These are phyloP conservation scores for Ahaetulla prasina DNA, from an alignment of 2,113 vertebrate species.

Conservation along the genomic window DNA sequence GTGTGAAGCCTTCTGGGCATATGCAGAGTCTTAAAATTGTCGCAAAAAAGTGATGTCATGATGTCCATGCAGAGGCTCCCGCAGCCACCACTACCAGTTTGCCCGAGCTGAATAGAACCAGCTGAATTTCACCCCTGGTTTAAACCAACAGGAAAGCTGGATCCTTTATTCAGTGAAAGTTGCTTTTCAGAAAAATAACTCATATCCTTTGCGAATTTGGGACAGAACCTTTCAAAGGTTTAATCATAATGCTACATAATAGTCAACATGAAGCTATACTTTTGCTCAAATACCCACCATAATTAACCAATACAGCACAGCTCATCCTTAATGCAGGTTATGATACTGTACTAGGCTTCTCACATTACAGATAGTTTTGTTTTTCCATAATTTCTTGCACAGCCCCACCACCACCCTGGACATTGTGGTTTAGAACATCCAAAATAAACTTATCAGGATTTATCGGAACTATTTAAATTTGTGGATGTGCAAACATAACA, in stretches of 20 bases:
- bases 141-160: no score
- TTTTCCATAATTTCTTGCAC: neutral
- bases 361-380: neutral
- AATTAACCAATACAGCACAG: neutral
- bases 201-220: conserved; percentile 20
- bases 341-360: rapidly evolving
- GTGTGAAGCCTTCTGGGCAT: no score
- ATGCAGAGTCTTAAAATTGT: no score
- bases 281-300: neutral
- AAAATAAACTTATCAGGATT: neutral
- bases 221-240: neutral
- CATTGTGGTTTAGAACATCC: neutral
- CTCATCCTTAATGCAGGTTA: neutral
- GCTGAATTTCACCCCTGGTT: no score
- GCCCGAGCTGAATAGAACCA: no score
- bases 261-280: neutral
- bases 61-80: no score
- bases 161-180: neutral
- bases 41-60: no score
- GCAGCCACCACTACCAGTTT: no score
- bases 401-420: neutral
- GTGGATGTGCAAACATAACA: neutral
- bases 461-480: neutral
- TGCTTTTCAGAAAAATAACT: conserved; percentile 1
- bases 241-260: neutral